Conservation (phyloP, 1,140 invertebrate species). For the Polypedilum pembai region DNA sequence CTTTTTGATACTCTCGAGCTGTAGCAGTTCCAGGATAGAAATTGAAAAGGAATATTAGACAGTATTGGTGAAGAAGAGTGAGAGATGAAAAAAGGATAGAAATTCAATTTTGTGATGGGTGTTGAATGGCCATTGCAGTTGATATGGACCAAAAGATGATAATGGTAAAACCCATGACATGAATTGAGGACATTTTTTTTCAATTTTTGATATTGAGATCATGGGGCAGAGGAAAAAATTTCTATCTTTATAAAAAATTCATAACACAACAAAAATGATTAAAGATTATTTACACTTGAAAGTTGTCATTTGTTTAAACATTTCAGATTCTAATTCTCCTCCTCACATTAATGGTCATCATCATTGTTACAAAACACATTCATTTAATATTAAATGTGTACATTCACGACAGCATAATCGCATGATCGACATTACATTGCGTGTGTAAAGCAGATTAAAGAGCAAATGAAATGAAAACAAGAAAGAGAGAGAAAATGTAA, state of each 20-base stretch:
- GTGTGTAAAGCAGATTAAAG: slow-evolving; percentile 21
- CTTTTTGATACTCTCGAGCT: neutral
- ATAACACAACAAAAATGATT: neutral
- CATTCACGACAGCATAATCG: neutral
- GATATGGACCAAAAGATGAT: neutral
- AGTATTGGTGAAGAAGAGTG: neutral
- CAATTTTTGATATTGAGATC: neutral
- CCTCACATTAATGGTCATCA: neutral
- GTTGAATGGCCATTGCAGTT: neutral
- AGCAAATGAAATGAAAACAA: neutral
- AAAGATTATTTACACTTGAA: neutral
- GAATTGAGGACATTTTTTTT: too few relatives aligned
- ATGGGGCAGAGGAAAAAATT: neutral
- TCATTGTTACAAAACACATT: neutral
- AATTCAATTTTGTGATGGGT: neutral
- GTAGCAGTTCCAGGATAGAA: neutral
- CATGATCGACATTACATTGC: slow-evolving; percentile 20
- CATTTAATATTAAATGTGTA: neutral
- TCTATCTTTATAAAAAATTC: neutral
- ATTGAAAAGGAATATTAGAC: neutral
- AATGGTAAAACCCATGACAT: neutral
- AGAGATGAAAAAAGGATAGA: neutral
- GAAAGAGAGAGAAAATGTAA: neutral
- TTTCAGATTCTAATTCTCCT: neutral
- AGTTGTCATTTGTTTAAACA: neutral